phyloP scores from a whole-genome alignment of 2,797 vertebrate genomes.

The Decapterus maruadsi region DNA sequence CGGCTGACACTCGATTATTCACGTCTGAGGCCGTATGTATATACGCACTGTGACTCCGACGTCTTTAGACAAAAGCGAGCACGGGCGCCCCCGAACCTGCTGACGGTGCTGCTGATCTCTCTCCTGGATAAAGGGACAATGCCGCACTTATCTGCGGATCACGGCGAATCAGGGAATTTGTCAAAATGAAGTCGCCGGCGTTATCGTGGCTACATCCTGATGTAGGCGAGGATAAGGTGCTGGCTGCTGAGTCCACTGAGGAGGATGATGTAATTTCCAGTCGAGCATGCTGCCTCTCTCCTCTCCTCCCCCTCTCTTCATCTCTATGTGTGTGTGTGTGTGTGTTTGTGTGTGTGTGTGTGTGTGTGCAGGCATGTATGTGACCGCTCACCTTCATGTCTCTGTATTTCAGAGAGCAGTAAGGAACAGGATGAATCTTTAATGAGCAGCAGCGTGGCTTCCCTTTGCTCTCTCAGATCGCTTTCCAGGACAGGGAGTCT shows the following conservation, averaged over 20 bases:
- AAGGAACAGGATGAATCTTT: slow-evolving; percentile 79
- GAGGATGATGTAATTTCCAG: slow-evolving; percentile 74
- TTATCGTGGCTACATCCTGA: slow-evolving; percentile 64
- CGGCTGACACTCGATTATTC: slow-evolving; percentile 72
- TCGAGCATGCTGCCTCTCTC: slow-evolving; percentile 47
- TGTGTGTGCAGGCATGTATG: slow-evolving; percentile 39
- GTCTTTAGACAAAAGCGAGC: slow-evolving; percentile 53
- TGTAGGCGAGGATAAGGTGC: slow-evolving; percentile 70
- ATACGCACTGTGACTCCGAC: slow-evolving; percentile 43
- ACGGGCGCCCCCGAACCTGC: slow-evolving; percentile 45
- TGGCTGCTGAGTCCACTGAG: slow-evolving; percentile 60
- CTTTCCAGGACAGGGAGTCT: slow-evolving; percentile 82
- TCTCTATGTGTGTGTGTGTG: slow-evolving; percentile 22
- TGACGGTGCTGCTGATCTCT: slow-evolving; percentile 66
- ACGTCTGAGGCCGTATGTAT: slow-evolving; percentile 41
- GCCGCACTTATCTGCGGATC: slow-evolving; percentile 61
- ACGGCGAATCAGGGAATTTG: slow-evolving; percentile 62
- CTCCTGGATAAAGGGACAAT: slow-evolving; percentile 56
- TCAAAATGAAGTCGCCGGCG: slow-evolving; percentile 56
- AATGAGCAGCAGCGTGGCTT: slow-evolving; percentile 79
- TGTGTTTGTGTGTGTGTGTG: slow-evolving; percentile 43
- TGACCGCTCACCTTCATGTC: slow-evolving; percentile 63
- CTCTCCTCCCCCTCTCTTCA: slow-evolving; percentile 24
- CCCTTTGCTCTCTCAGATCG: slow-evolving; percentile 77
- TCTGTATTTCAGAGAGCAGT: slow-evolving; percentile 68